Evolutionary conservation across 2,888 invertebrate species (phyloP).

Genomic region (Merodon equestris): DNA sequence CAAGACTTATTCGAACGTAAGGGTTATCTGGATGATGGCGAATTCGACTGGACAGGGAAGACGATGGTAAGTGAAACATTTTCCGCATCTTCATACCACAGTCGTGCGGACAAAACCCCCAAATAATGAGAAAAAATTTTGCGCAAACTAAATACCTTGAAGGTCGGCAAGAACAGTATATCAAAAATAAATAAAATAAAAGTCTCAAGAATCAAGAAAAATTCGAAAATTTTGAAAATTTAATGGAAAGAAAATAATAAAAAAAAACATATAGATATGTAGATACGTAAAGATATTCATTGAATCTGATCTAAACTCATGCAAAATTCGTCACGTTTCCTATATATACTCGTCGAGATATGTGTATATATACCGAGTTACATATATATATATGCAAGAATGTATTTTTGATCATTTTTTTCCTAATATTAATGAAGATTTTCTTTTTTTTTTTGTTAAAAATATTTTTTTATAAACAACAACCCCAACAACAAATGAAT

Average conservation of each 20-base stretch:
- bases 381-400: too few species aligned
- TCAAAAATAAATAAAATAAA: slow-evolving; percentile 26
- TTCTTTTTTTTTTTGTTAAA: slow-evolving; percentile 21
- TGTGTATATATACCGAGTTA: too few species aligned
- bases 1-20: slow-evolving; percentile 93
- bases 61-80: slow-evolving; percentile 80
- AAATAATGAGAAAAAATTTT: slow-evolving; percentile 20
- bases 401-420: slow-evolving; percentile 13
- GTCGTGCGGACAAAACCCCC: background rate
- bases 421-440: slow-evolving; percentile 10
- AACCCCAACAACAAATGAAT: slow-evolving; percentile 29
- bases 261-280: too few species aligned
- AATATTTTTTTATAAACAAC: slow-evolving; percentile 22
- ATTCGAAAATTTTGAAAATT: too few species aligned
- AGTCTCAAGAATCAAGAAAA: slow-evolving; percentile 40
- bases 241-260: slow-evolving; percentile 29
- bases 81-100: background rate
- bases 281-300: too few species aligned
- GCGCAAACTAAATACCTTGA: slow-evolving; percentile 63
- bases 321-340: slow-evolving; percentile 16
- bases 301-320: too few species aligned
- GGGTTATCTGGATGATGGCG: slow-evolving; percentile 93
- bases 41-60: slow-evolving; percentile 98
- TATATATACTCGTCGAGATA: too few species aligned
- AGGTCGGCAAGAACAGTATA: slow-evolving; percentile 48